Conservation (phyloP, 1,140 invertebrate species). For the Sarcophaga peregrina region DNA sequence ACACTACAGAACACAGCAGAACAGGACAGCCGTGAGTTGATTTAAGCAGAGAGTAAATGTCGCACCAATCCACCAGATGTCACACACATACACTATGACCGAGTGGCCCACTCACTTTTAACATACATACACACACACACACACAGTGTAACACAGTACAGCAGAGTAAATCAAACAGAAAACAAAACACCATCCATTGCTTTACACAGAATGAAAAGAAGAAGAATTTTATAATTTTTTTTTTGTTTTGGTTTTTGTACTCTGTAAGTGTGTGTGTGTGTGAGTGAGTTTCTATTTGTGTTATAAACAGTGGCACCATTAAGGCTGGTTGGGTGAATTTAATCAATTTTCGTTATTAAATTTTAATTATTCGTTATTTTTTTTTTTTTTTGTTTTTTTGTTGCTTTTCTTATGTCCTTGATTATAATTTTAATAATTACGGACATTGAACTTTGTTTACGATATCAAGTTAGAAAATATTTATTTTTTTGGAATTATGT, state of each 20-base stretch:
- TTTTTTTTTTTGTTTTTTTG: too few species aligned
- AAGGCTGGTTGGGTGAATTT: neutral
- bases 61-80: constrained; percentile 21
- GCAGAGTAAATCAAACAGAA: neutral
- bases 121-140: too few species aligned
- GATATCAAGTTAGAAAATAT: too few species aligned
- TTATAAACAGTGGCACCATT: neutral
- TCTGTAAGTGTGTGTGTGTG: neutral
- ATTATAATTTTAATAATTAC: too few species aligned
- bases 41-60: neutral
- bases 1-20: neutral
- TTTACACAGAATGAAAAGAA: too few species aligned
- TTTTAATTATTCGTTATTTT: too few species aligned
- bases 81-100: constrained; percentile 33
- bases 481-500: too few species aligned
- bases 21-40: too few species aligned
- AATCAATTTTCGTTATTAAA: neutral
- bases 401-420: too few species aligned
- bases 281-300: neutral
- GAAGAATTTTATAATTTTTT: too few species aligned
- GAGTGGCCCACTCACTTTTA: constrained; percentile 35
- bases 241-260: too few species aligned
- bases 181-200: neutral
- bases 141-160: neutral
- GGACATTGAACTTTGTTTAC: too few species aligned